These are phyloP conservation scores for Denticeps clupeoides DNA, from an alignment of 2,797 vertebrate genomes.

Conservation along the genomic window DNA sequence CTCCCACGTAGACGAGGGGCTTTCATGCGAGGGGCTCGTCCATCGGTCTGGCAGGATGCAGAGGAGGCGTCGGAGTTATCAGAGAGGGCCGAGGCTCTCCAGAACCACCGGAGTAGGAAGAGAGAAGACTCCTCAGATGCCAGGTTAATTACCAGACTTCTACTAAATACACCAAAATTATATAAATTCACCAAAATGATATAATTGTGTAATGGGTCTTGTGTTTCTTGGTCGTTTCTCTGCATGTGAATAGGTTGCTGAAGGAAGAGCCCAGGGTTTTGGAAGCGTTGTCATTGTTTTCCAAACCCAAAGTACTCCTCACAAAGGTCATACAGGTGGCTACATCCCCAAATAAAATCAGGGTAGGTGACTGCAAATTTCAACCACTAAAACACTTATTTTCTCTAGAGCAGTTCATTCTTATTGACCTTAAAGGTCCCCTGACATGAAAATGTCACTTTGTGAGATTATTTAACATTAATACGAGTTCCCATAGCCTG, in stretches of 20 bases:
- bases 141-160: slow-evolving; percentile 7
- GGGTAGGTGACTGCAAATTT: slow-evolving; percentile 48
- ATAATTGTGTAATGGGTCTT: background rate
- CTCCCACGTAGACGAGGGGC: slow-evolving; percentile 49
- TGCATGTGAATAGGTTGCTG: background rate
- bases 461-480: too few relatives aligned
- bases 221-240: background rate
- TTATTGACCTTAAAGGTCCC: too few relatives aligned
- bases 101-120: slow-evolving; percentile 34
- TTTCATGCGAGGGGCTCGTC: slow-evolving; percentile 21
- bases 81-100: slow-evolving; percentile 30
- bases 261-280: slow-evolving; percentile 42
- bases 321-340: slow-evolving; percentile 76
- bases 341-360: slow-evolving; percentile 59
- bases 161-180: background rate
- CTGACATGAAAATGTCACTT: too few relatives aligned
- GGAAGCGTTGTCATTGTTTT: slow-evolving; percentile 73
- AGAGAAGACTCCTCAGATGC: slow-evolving; percentile 9
- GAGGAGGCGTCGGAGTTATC: slow-evolving; percentile 48
- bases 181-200: too few relatives aligned
- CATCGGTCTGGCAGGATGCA: slow-evolving; percentile 28
- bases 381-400: background rate
- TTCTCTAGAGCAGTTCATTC: background rate
- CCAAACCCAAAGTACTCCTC: slow-evolving; percentile 75
- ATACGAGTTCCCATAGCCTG: too few relatives aligned